A percentile compares a stretch with the other conserved stretches of the same genome.
Evolutionary conservation across 1,140 invertebrate species (phyloP).

Genomic region (Pantala flavescens): DNA sequence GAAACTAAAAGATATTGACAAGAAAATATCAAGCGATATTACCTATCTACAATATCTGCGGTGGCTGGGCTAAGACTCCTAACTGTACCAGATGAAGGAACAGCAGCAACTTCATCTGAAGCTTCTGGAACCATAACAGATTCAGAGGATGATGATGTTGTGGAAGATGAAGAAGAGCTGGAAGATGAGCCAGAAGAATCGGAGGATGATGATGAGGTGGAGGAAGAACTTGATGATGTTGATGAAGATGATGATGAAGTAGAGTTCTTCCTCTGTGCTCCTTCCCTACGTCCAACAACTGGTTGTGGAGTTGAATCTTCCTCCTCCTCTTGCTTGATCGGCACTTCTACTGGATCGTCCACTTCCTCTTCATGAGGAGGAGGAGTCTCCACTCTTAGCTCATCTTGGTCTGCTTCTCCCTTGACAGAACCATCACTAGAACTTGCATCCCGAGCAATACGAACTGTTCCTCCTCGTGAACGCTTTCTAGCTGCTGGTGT

Average conservation of each 20-base stretch:
- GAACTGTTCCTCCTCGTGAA: background rate
- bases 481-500: background rate
- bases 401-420: background rate
- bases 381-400: background rate
- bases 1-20: too few relatives aligned
- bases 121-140: background rate
- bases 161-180: background rate
- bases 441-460: background rate
- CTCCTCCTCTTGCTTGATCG: background rate
- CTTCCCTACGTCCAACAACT: background rate
- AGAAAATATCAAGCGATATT: too few relatives aligned
- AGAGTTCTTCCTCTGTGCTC: background rate
- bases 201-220: background rate
- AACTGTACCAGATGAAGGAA: background rate
- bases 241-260: background rate
- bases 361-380: background rate
- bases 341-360: background rate
- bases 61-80: background rate
- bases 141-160: background rate
- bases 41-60: background rate
- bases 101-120: background rate
- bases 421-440: background rate
- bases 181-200: background rate
- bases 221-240: background rate
- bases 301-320: background rate